Conservation (phyloP, 2,797 vertebrate genomes). For the Lacerta viridis region DNA sequence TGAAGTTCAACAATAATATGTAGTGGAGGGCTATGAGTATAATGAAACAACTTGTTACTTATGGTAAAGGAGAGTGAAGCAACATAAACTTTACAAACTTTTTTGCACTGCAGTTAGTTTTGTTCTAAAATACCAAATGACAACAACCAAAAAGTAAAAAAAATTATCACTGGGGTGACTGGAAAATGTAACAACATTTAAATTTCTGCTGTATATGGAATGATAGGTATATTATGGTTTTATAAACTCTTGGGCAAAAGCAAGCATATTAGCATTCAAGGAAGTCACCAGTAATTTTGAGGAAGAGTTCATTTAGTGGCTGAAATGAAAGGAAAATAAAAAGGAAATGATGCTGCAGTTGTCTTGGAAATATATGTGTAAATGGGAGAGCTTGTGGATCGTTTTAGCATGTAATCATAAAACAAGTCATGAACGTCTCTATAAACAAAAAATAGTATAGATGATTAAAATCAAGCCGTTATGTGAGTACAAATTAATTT, state of each 20-base stretch:
- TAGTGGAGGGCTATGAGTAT: background rate
- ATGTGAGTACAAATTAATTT: conserved; percentile 19
- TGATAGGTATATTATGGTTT: background rate
- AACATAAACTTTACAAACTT: background rate
- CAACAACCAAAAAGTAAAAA: background rate
- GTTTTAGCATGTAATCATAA: conserved; percentile 28
- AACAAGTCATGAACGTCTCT: conserved; percentile 33
- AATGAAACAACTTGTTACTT: background rate
- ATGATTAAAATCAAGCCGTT: background rate
- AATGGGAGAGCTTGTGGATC: conserved; percentile 1
- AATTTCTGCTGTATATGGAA: background rate
- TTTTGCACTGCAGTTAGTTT: background rate
- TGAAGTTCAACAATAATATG: background rate
- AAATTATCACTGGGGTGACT: background rate
- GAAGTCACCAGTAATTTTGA: conserved; percentile 13
- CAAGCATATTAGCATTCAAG: conserved; percentile 7
- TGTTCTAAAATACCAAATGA: background rate
- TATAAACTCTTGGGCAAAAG: background rate
- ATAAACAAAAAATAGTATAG: conserved; percentile 20
- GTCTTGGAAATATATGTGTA: background rate
- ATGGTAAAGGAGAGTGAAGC: background rate
- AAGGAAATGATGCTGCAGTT: background rate
- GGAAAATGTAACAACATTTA: background rate
- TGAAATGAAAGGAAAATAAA: conserved; percentile 22
- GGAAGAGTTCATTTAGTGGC: background rate